phyloP scores from a whole-genome alignment of 2,797 vertebrate species.

The Syngnathus rostellatus region DNA sequence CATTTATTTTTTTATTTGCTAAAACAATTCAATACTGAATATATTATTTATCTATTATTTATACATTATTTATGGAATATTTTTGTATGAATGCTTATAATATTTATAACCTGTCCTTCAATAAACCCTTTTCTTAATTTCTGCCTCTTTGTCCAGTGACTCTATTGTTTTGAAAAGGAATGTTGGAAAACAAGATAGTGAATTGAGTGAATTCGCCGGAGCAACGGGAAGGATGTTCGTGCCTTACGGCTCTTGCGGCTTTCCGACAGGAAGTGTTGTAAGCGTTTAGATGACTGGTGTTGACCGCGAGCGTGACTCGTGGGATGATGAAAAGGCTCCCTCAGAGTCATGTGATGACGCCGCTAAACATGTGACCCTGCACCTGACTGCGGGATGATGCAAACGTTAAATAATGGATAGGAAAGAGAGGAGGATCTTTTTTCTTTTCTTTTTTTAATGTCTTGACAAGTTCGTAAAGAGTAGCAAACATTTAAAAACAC shows the following conservation, averaged over 20 bases:
- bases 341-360: conserved; percentile 1
- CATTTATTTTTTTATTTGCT: conserved; percentile 35
- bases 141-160: neutral
- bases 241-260: conserved; percentile 7
- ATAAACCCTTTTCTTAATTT: conserved; percentile 22
- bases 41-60: conserved; percentile 13
- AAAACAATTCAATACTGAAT: too few species aligned
- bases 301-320: neutral
- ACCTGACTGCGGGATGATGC: conserved; percentile 1
- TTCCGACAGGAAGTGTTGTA: conserved; percentile 31
- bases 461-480: neutral
- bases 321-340: conserved; percentile 2
- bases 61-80: conserved; percentile 21
- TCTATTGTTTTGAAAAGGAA: too few species aligned
- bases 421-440: neutral
- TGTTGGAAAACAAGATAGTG: neutral
- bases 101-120: conserved; percentile 12
- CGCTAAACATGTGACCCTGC: conserved; percentile 1
- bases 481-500: neutral
- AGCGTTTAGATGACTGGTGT: conserved; percentile 11
- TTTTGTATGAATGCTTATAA: conserved; percentile 17
- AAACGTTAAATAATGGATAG: neutral
- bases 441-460: neutral
- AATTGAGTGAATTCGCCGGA: neutral
- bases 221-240: neutral